These are phyloP conservation scores for Galagoides demidoff DNA, from an alignment of 2,797 vertebrate genomes.

Conservation along the genomic window DNA sequence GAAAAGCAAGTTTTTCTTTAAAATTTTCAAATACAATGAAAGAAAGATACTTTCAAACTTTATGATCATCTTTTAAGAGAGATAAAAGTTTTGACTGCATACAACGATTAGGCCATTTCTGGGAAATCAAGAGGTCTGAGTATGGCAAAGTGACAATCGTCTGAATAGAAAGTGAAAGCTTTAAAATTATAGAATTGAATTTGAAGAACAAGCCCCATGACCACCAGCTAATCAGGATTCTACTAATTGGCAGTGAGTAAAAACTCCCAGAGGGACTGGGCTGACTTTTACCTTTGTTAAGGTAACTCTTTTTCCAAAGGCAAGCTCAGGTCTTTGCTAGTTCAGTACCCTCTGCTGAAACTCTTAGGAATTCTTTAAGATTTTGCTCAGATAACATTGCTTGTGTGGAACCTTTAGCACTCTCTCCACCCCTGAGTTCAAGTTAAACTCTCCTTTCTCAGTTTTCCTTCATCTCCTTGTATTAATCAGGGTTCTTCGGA, in stretches of 20 bases:
- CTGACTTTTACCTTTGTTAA: neutral
- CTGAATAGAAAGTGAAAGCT: neutral
- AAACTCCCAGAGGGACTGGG: neutral
- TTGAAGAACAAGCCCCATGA: neutral
- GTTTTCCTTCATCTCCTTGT: neutral
- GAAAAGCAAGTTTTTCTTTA: neutral
- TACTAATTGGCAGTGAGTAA: neutral
- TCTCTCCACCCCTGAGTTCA: neutral
- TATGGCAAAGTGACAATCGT: neutral
- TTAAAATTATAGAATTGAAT: neutral
- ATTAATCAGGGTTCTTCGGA: neutral
- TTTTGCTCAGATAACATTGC: neutral
- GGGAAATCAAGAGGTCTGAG: neutral
- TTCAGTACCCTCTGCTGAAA: neutral
- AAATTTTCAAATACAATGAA: neutral
- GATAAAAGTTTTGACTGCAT: neutral
- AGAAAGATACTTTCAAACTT: constrained; percentile 33
- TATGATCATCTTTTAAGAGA: neutral
- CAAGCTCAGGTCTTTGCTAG: neutral
- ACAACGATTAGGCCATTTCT: neutral
- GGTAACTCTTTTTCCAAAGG: neutral
- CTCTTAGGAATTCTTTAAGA: neutral
- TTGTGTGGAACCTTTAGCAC: neutral
- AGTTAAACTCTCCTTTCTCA: neutral
- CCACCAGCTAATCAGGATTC: neutral